Evolutionary conservation across 1,140 invertebrate species (phyloP), one percentile per base, ranked within the genome.

Genomic region (Ceratina calcarata): DNA sequence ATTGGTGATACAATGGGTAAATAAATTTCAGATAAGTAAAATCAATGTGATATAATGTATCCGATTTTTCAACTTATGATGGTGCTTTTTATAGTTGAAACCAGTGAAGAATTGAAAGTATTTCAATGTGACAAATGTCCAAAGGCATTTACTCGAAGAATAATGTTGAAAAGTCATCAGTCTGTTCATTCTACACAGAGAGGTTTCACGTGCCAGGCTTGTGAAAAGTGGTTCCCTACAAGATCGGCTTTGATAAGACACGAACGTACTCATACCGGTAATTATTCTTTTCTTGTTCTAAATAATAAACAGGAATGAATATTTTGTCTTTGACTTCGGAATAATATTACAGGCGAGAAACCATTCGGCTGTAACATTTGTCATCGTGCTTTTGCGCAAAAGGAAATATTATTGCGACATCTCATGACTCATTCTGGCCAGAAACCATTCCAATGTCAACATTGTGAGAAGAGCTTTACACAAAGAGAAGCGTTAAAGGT

Each of bases 341-440:
- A 61, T 77, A 49, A 51, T 58, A 62, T 71, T 70, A 16, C 62
- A 86, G 95, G 96, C 7, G 95, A 96, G 85, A 95, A 96, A 86
- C 97, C 97, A 4, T 97, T 95, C 88, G 94, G 94, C 57, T 98
- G 97, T 89, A 94, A 94, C 10, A 93, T 95, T 49, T 98, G 97
- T 90, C 93, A 94, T 12, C 95, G 95, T 27, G 93, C 94, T 45
- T 98, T 97, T 89, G 95, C 96, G 1, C 95, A 97, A 89, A 95
- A 96, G 69, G 96, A 97, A 89, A 96, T 97, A 82, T 93, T 98
- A 18, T 94, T 96, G 45, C 94, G 97, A 0, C 97, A 98, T 91
- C 94, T 97, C 82, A 95, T 97, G 90, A 96, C 96, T n/a, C 97
- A 98, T 87, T 96, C 96, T 0, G 97, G 97, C 74, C 94, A 96